Conservation (phyloP, 2,888 invertebrate species). For the Patella depressa region DNA sequence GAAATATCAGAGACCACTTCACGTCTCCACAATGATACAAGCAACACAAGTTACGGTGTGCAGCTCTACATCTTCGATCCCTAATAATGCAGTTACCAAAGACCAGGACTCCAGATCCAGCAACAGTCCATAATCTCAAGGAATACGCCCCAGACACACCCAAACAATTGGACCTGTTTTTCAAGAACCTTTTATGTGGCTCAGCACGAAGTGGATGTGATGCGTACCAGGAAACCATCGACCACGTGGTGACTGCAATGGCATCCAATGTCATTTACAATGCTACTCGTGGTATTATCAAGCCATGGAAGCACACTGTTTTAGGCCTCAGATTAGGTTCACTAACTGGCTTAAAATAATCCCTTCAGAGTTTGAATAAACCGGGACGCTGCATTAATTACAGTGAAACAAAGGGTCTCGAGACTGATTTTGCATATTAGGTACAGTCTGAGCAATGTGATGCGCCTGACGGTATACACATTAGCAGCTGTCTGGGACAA, state of each 20-base stretch:
- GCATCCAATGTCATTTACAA: constrained; percentile 30
- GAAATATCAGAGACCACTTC: too few species aligned
- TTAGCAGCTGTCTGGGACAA: constrained; percentile 23
- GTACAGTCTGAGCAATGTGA: constrained; percentile 10
- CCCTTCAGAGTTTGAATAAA: constrained; percentile 26
- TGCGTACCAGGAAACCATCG: not conserved
- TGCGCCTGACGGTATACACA: constrained; percentile 19
- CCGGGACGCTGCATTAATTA: constrained; percentile 18
- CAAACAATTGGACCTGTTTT: too few species aligned
- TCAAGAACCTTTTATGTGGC: too few species aligned
- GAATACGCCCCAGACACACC: too few species aligned
- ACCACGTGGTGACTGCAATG: constrained; percentile 5
- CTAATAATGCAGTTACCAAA: not conserved
- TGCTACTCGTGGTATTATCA: constrained; percentile 23
- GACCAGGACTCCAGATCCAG: not conserved
- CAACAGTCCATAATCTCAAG: not conserved
- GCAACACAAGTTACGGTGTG: too few species aligned
- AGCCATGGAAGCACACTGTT: constrained; percentile 28
- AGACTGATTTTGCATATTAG: constrained; percentile 27
- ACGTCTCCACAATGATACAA: too few species aligned
- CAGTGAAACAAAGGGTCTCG: constrained; percentile 14
- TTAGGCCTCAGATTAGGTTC: not conserved
- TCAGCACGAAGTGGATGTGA: too few species aligned
- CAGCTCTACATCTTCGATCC: too few species aligned
- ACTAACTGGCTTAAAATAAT: not conserved